Percentiles rank a stretch among this genome's conserved stretches.
Evolutionary conservation across 2,888 invertebrate genomes (phyloP).

Genomic region (Cryptus viduatorius): DNA sequence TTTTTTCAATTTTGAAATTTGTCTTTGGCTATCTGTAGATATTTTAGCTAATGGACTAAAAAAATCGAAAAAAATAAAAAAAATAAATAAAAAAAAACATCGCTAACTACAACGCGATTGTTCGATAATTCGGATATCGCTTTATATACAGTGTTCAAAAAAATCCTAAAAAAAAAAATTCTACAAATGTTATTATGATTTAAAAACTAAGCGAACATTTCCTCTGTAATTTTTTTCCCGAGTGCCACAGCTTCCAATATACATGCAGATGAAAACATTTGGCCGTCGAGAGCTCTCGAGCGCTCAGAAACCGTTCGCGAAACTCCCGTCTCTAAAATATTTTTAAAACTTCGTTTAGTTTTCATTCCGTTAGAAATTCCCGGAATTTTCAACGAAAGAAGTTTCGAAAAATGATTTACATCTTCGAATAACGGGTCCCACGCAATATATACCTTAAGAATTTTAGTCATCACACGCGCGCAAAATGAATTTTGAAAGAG

Average conservation of each 20-base stretch:
- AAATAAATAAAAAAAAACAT: neutral
- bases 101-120: neutral
- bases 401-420: neutral
- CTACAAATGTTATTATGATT: neutral
- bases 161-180: neutral
- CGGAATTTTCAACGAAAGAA: neutral
- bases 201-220: neutral
- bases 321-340: neutral
- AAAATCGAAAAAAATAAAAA: too few species aligned
- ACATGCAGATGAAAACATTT: neutral
- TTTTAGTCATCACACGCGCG: neutral
- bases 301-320: neutral
- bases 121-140: neutral
- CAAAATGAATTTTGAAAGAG: neutral
- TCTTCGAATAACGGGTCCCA: neutral
- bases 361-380: neutral
- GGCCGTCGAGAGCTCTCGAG: neutral
- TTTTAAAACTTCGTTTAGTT: neutral
- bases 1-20: too few species aligned
- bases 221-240: neutral
- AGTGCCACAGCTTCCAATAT: neutral
- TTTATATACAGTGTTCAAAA: neutral
- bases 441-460: neutral
- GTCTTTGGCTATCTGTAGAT: too few species aligned
- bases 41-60: neutral